Evolutionary conservation across 2,113 vertebrate species (phyloP), one percentile per base, ranked within the genome.

Genomic region (Plestiodon gilberti): DNA sequence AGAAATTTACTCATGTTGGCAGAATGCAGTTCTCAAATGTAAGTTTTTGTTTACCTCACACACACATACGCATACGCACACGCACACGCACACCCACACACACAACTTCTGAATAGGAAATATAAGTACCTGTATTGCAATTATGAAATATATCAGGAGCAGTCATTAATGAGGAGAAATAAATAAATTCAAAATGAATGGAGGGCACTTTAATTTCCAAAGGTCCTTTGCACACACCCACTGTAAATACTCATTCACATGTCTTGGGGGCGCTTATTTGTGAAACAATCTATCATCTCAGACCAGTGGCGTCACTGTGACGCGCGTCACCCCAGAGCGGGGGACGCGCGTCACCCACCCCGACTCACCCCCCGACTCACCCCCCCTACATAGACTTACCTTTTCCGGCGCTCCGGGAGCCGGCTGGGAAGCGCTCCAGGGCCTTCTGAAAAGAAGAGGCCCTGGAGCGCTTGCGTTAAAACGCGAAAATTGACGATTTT

Each of bases 41-140:
- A 85, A 76, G 76, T 38, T 89, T 78, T 71, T 57, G 74, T 87
- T 83, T 85, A 91, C 89, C 30, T 86, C 52, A 90, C 18, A 84
- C 71, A 13, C 78, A 3, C 23, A 76, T 23, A 81, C 86, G 88
- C 43, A n/a, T n/a, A n/a, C n/a, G n/a, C n/a, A n/a, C n/a, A n/a
- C n/a, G n/a, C n/a, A n/a, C n/a, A n/a, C n/a, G n/a, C n/a, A n/a
- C n/a, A n/a, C n/a, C n/a, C 52, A 90, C 18, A 84, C 71, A 13
- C 78, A 3, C 23, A 76, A 89, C 43, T 89, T 88, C 88, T 85
- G 78, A 6, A 88, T 77, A 84, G 33, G 43, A 86, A 87, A 40
- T 4, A 84, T 87, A 90, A 87, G 23, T 3, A n/a, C n/a, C n/a
- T n/a, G n/a, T n/a, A 83, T 6, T 30, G 3, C 13, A 13, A 33